A percentile compares a stretch with the other conserved stretches of the same genome.
These are phyloP conservation scores for Escarpia spicata DNA, from an alignment of 2,888 invertebrate species.

Conservation along the genomic window DNA sequence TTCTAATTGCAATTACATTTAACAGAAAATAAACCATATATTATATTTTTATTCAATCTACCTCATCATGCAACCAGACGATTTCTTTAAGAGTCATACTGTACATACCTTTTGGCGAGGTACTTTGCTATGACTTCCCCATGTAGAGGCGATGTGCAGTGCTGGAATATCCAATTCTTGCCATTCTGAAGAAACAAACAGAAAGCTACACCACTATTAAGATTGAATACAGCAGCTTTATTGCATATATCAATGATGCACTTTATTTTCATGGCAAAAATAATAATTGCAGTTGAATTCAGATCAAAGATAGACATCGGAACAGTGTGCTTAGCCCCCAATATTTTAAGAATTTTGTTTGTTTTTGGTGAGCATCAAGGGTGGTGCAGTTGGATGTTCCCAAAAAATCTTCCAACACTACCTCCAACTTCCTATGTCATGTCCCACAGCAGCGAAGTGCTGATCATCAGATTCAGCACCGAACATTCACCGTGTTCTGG, in stretches of 20 bases:
- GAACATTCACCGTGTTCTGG: too few relatives aligned
- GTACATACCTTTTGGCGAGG: slow-evolving; percentile 82
- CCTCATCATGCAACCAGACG: not conserved
- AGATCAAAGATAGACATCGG: not conserved
- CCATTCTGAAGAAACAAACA: slow-evolving; percentile 72
- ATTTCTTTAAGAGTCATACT: not conserved
- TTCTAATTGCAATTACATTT: not conserved
- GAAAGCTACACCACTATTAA: not conserved
- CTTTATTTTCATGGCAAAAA: not conserved
- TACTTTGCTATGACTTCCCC: slow-evolving; percentile 90
- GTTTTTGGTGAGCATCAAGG: too few relatives aligned
- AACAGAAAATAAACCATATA: not conserved
- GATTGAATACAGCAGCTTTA: not conserved
- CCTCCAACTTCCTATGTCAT: too few relatives aligned
- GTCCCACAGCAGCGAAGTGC: too few relatives aligned
- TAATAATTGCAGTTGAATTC: not conserved
- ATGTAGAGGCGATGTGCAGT: slow-evolving; percentile 82
- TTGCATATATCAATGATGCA: not conserved
- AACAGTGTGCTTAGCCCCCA: too few relatives aligned
- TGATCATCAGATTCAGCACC: too few relatives aligned
- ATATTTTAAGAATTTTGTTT: too few relatives aligned
- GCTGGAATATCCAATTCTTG: slow-evolving; percentile 96
- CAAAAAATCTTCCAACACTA: too few relatives aligned
- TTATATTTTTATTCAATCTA: not conserved
- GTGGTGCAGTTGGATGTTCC: too few relatives aligned